Percentiles rank a stretch among this genome's conserved stretches.
Conservation (phyloP, 2,113 vertebrate species). For the Callithrix jacchus region DNA sequence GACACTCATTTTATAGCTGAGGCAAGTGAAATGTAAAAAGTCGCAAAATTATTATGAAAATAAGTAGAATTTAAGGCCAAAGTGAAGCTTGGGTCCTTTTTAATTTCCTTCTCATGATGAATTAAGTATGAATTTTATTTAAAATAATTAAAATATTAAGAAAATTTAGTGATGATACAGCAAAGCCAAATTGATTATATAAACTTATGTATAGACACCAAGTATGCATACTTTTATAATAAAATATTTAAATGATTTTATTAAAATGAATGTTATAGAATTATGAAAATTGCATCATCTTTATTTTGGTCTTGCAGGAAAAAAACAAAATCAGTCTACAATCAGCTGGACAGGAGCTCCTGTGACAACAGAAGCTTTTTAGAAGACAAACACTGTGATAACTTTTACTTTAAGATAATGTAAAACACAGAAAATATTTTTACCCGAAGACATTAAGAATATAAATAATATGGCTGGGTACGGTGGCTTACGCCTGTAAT, state of each 20-base stretch:
- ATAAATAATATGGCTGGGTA: neutral
- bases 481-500: no score
- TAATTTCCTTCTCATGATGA: neutral
- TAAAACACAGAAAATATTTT: neutral
- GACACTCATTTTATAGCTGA: neutral
- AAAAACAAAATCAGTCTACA: neutral
- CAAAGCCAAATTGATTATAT: neutral
- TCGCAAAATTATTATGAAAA: constrained; percentile 43
- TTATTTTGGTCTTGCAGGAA: neutral
- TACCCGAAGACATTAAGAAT: neutral
- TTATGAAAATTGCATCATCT: neutral
- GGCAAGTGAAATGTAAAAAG: constrained; percentile 25
- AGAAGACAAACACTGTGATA: neutral
- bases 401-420: neutral
- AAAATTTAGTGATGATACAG: neutral
- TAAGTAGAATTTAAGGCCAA: constrained; percentile 31
- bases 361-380: neutral
- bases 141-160: constrained; percentile 6
- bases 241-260: constrained; percentile 21
- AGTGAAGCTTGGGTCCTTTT: neutral
- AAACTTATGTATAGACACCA: neutral
- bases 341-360: neutral
- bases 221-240: neutral
- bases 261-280: neutral
- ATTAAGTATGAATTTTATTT: constrained; percentile 1